Conservation (phyloP, 2,113 vertebrate species). For the Ptyas mucosa region DNA sequence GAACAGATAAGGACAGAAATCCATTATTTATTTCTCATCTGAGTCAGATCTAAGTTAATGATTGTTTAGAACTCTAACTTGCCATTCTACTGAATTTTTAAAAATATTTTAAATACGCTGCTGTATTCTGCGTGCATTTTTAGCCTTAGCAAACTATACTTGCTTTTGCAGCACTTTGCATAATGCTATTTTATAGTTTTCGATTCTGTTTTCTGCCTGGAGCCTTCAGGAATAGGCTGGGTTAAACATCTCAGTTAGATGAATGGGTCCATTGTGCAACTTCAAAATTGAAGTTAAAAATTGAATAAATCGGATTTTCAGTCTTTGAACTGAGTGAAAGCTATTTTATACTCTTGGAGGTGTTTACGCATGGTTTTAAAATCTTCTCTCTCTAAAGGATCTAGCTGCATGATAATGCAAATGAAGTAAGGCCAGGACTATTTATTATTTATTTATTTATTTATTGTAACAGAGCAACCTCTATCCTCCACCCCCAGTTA, state of each 20-base stretch:
- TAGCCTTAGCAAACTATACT: neutral
- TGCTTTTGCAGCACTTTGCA: neutral
- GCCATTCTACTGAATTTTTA: neutral
- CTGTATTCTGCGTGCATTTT: neutral
- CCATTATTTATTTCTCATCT: neutral
- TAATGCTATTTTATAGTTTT: neutral
- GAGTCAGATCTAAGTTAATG: neutral
- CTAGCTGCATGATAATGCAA: neutral
- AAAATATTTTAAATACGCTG: neutral
- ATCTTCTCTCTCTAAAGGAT: neutral
- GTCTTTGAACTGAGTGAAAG: neutral
- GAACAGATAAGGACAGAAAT: neutral
- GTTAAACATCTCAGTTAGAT: neutral
- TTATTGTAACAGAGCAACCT: neutral
- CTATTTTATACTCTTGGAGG: neutral
- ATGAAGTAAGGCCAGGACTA: neutral
- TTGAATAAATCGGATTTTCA: neutral
- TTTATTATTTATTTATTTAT: too few species aligned
- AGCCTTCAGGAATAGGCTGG: neutral
- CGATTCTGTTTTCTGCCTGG: neutral
- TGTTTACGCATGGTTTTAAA: neutral
- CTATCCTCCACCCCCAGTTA: neutral
- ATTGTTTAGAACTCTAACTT: neutral
- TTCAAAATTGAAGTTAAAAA: neutral
- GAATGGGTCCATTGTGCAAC: constrained; percentile 7